Evolutionary conservation across 2,888 invertebrate species (phyloP).

Genomic region (Habroteleia sp.): DNA sequence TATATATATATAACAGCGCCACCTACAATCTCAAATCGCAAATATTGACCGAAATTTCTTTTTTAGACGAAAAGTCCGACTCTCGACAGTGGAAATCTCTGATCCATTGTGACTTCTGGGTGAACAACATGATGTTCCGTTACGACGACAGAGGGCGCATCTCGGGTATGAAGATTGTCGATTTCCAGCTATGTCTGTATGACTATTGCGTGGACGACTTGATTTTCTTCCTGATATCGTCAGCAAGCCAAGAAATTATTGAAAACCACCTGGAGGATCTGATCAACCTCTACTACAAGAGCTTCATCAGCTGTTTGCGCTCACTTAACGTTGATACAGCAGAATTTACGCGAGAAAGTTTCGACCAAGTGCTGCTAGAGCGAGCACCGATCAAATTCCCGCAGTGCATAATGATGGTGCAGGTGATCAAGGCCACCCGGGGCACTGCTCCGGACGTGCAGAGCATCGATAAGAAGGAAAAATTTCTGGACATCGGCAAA

Average conservation of each 20-base stretch:
- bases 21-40: too few species aligned
- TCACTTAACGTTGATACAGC: slow-evolving; percentile 68
- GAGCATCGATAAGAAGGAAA: slow-evolving; percentile 68
- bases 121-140: slow-evolving; percentile 79
- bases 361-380: slow-evolving; percentile 69
- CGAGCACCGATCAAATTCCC: slow-evolving; percentile 72
- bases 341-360: slow-evolving; percentile 67
- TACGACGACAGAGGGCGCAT: slow-evolving; percentile 68
- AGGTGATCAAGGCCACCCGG: slow-evolving; percentile 76
- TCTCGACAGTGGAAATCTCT: slow-evolving; percentile 77
- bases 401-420: slow-evolving; percentile 78
- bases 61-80: slow-evolving; percentile 12
- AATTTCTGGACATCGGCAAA: slow-evolving; percentile 69
- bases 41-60: too few species aligned
- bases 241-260: slow-evolving; percentile 71
- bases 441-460: slow-evolving; percentile 71
- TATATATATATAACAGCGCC: too few species aligned
- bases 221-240: slow-evolving; percentile 78
- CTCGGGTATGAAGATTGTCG: slow-evolving; percentile 77
- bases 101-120: slow-evolving; percentile 79
- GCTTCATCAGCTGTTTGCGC: slow-evolving; percentile 71
- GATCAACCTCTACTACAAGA: slow-evolving; percentile 73
- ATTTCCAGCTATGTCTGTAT: slow-evolving; percentile 75
- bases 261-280: slow-evolving; percentile 73
- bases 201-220: slow-evolving; percentile 76